Conservation (phyloP, 2,888 invertebrate species). For the Lasioglossum calceatum region DNA sequence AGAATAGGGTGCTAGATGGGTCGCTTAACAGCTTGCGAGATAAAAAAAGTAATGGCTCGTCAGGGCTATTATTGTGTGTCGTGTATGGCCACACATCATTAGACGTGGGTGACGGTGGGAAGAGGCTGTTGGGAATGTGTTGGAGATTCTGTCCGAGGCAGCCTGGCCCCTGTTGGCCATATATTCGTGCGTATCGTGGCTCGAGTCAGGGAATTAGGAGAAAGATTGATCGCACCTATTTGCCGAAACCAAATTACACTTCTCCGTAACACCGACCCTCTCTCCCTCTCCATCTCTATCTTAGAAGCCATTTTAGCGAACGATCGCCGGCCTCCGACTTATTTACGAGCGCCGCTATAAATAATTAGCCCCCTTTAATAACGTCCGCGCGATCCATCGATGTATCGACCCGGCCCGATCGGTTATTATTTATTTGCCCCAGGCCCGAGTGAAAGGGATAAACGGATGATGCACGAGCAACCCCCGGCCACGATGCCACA, state of each 20-base stretch:
- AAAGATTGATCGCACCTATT: conserved; percentile 73
- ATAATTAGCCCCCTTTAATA: conserved; percentile 67
- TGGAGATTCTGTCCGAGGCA: background rate
- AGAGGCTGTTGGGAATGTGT: background rate
- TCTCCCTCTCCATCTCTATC: conserved; percentile 51
- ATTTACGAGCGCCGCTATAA: conserved; percentile 65
- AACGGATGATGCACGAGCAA: conserved; percentile 43
- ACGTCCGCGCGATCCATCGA: conserved; percentile 42
- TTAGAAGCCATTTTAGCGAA: conserved; percentile 52
- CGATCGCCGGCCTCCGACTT: conserved; percentile 39
- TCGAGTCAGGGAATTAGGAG: conserved; percentile 64
- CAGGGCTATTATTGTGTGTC: conserved; percentile 67
- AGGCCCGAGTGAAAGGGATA: conserved; percentile 51
- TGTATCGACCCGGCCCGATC: conserved; percentile 42
- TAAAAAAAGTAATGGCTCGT: conserved; percentile 70
- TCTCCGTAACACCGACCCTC: conserved; percentile 39
- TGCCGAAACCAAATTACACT: conserved; percentile 73
- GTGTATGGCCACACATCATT: conserved; percentile 66
- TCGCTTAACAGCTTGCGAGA: conserved; percentile 68
- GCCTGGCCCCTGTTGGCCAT: conserved; percentile 41
- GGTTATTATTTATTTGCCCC: conserved; percentile 54
- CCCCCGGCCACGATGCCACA: background rate
- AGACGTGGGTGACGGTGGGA: conserved; percentile 19
- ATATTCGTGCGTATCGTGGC: conserved; percentile 68
- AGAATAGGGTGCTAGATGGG: conserved; percentile 37